Base-by-base conservation (phyloP, 2,797 vertebrate genomes). In the Sparus aurata region DNA sequence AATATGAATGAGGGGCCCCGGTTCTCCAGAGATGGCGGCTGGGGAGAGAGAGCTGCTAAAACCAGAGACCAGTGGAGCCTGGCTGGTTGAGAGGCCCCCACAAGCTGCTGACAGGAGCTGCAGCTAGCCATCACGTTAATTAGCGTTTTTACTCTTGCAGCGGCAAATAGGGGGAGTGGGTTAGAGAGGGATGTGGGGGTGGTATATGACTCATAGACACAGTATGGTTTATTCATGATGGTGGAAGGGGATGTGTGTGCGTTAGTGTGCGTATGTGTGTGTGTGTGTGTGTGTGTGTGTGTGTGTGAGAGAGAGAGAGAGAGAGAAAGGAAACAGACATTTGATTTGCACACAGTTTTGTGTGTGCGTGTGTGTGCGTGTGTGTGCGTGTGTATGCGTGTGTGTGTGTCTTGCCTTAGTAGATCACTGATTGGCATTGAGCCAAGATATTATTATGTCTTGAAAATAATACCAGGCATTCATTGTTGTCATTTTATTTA, bases 211-310 rank as follows among this genome's bases (percentile, higher is more conserved):
- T 94, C 93, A 94, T 93, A 95, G 94, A 94, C 93, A 94, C 92
- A 89, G 89, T 91, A 93, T 94, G 93, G 91, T 94, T 95, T 95
- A 95, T 95, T 95, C 93, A 95, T 95, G 94, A 95, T 94, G 92
- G 90, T 91, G 93, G 91, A 94, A 91, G 92, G 93, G 93, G 76
- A 75, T 91, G 87, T 89, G 89, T 88, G 85, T 82, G 88, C 54
- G 86, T 11, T 88, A 59, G 82, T 55, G 83, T 72, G 83, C 59
- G 71, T 49, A 79, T 76, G 73, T 53, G 77, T 58, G 60, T 59
- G 77, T 59, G 73, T 64, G 80, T 71, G 50, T 68, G 74, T 61
- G 76, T 47, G 74, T 27, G 63, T 22, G 70, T 23, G 71, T 62
- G 67, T 57, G 76, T 66, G 71, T 52, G n/a, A 64, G 67, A 67